A percentile compares a stretch with the other conserved stretches of the same genome.
Evolutionary conservation across 2,113 vertebrate species (phyloP).

Genomic region (Dicerorhinus sumatrensis): DNA sequence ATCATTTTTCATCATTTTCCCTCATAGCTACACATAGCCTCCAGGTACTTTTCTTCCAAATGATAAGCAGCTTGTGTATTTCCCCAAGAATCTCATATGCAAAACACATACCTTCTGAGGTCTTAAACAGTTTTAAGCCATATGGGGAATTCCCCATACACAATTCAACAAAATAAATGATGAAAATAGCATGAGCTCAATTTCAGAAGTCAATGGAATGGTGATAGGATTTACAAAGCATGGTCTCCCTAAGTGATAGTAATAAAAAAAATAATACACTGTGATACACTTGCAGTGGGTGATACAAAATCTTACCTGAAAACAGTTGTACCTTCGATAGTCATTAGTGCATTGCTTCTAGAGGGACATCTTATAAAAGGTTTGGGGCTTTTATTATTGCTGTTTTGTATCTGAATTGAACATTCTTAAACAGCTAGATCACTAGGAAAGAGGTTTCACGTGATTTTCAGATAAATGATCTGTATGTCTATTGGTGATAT

Average conservation of each 20-base stretch:
- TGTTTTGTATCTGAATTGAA: background rate
- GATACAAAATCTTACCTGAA: background rate
- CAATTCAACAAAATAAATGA: constrained; percentile 11
- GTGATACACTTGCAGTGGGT: background rate
- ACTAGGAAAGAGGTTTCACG: background rate
- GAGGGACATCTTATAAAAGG: background rate
- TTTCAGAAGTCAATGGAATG: background rate
- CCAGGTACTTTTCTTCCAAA: background rate
- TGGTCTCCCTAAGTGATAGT: background rate
- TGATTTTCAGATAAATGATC: background rate
- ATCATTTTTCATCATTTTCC: background rate
- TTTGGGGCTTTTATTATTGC: background rate
- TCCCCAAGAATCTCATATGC: background rate
- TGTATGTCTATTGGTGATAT: background rate
- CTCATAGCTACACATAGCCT: background rate
- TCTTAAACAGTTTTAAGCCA: background rate
- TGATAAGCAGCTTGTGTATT: background rate
- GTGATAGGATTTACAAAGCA: background rate
- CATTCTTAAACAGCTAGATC: background rate
- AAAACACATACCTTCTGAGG: background rate
- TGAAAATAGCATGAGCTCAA: background rate
- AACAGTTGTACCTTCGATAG: background rate
- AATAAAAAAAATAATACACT: background rate
- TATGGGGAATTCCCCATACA: background rate
- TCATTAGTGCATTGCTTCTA: background rate